phyloP scores from a whole-genome alignment of 2,113 vertebrate genomes.

The Phyllopteryx taeniolatus region DNA sequence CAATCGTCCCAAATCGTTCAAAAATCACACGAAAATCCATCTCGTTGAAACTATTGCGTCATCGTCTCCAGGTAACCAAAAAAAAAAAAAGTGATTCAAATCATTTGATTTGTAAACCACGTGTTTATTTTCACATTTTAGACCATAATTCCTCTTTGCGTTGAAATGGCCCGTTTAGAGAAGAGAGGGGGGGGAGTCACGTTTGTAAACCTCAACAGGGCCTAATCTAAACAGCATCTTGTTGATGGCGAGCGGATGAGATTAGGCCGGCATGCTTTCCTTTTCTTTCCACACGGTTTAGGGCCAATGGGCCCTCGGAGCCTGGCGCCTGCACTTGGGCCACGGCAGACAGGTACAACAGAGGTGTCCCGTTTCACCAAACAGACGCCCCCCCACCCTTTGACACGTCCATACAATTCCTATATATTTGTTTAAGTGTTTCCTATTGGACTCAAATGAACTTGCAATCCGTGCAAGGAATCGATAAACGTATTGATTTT shows the following conservation, averaged over 20 bases:
- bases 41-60: neutral
- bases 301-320: constrained; percentile 66
- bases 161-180: constrained; percentile 44
- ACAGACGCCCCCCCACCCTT: constrained; percentile 7
- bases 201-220: constrained; percentile 33
- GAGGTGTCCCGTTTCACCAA: constrained; percentile 62
- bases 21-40: neutral
- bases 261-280: constrained; percentile 64
- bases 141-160: neutral
- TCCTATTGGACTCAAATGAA: neutral
- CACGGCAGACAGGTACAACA: constrained; percentile 52
- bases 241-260: constrained; percentile 75
- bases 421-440: neutral
- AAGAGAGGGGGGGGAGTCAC: neutral
- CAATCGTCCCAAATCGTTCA: neutral
- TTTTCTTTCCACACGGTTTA: constrained; percentile 67
- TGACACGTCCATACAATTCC: constrained; percentile 22
- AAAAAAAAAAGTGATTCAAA: neutral
- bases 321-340: constrained; percentile 74
- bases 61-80: neutral
- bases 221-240: constrained; percentile 71
- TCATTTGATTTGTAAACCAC: neutral
- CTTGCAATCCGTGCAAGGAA: neutral
- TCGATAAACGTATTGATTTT: neutral
- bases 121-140: neutral